A percentile compares a stretch with the other conserved stretches of the same genome.
These are phyloP conservation scores for Tillus elongatus DNA, from an alignment of 2,888 invertebrate species.

Conservation along the genomic window DNA sequence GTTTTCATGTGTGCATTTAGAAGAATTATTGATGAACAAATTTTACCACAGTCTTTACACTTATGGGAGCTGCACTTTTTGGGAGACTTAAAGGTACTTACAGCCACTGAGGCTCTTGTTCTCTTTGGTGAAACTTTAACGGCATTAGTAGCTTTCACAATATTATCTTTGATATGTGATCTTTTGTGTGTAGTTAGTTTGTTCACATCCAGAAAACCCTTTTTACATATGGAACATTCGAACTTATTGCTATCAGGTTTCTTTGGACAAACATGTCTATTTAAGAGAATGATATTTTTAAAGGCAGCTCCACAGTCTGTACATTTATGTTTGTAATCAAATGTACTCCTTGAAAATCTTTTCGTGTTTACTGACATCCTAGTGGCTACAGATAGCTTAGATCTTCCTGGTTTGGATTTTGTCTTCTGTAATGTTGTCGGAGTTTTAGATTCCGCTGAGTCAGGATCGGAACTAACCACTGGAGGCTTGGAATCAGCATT, in stretches of 20 bases:
- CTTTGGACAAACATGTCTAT: slow-evolving; percentile 27
- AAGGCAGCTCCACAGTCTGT: slow-evolving; percentile 30
- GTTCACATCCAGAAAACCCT: slow-evolving; percentile 25
- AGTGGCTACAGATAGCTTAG: not conserved
- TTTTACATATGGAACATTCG: slow-evolving; percentile 30
- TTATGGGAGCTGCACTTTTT: slow-evolving; percentile 20
- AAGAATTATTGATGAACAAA: slow-evolving; percentile 25
- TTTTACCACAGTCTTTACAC: slow-evolving; percentile 31
- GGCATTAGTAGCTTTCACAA: slow-evolving; percentile 27
- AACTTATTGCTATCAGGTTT: slow-evolving; percentile 14
- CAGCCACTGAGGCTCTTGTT: slow-evolving; percentile 13
- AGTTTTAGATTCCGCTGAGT: not conserved
- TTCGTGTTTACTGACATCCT: not conserved
- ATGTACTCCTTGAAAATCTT: not conserved
- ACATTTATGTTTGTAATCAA: slow-evolving; percentile 33
- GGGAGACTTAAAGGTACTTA: slow-evolving; percentile 7
- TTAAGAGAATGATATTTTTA: slow-evolving; percentile 33
- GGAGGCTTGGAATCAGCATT: too few species aligned
- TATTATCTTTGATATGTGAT: slow-evolving; percentile 30
- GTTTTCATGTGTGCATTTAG: slow-evolving; percentile 28
- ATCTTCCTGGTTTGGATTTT: not conserved
- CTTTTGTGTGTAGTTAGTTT: slow-evolving; percentile 31
- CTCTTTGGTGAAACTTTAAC: slow-evolving; percentile 29
- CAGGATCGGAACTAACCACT: not conserved
- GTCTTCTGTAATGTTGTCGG: not conserved